Evolutionary conservation across 2,113 vertebrate species (phyloP).

Genomic region (Sinocyclocheilus anshuiensis): DNA sequence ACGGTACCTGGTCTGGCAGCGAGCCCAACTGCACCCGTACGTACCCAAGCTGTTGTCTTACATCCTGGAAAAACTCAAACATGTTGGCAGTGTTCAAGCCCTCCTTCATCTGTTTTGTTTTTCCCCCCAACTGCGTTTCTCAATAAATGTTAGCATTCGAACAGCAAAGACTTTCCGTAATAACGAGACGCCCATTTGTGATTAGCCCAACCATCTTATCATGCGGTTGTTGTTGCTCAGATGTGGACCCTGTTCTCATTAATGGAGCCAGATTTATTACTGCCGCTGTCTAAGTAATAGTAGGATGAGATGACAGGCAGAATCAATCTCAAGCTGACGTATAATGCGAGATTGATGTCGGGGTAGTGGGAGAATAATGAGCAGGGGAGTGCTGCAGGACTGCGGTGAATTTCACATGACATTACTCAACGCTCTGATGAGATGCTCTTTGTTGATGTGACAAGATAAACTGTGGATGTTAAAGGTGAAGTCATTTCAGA

Average conservation of each 20-base stretch:
- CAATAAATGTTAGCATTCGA: neutral
- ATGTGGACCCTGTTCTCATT: conserved; percentile 38
- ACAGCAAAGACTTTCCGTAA: neutral
- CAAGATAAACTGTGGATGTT: conserved; percentile 45
- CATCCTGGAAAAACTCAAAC: neutral
- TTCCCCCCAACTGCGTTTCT: neutral
- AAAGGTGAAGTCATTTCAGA: conserved; percentile 11
- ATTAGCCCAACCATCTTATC: conserved; percentile 18
- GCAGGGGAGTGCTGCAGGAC: conserved; percentile 14
- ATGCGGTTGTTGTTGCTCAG: conserved; percentile 6
- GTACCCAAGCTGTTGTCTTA: conserved; percentile 58
- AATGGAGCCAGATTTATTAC: conserved; percentile 54
- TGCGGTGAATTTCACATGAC: conserved; percentile 23
- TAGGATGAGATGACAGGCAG: conserved; percentile 37
- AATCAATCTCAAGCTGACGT: conserved; percentile 49
- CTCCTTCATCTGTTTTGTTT: neutral
- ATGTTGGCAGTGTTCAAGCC: neutral
- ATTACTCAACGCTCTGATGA: conserved; percentile 46
- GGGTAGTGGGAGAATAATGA: conserved; percentile 50
- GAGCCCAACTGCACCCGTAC: conserved; percentile 96
- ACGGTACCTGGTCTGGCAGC: conserved; percentile 92
- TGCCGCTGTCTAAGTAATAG: conserved; percentile 37
- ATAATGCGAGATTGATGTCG: conserved; percentile 55
- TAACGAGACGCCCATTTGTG: conserved; percentile 24
- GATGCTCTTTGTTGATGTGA: conserved; percentile 44